Evolutionary conservation across 2,888 invertebrate species (phyloP).

Genomic region (Mongoloraphidia duomilia): DNA sequence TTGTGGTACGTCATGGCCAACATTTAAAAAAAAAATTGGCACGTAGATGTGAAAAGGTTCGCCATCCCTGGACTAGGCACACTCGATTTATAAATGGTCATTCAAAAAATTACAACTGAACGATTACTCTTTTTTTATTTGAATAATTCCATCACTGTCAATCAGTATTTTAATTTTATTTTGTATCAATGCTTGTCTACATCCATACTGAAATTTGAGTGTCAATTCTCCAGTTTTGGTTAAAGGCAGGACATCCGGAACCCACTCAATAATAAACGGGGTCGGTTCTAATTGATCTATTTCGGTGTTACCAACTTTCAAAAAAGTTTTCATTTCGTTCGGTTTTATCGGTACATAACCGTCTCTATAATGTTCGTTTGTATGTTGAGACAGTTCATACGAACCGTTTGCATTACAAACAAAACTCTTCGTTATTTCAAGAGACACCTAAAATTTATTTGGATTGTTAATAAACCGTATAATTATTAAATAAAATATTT

Average conservation of each 20-base stretch:
- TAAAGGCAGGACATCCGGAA: conserved; percentile 52
- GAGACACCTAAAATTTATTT: conserved; percentile 33
- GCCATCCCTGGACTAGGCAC: too few species aligned
- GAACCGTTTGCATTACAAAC: conserved; percentile 45
- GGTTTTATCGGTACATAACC: conserved; percentile 36
- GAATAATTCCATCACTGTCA: too few species aligned
- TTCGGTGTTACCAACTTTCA: conserved; percentile 42
- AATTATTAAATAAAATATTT: conserved; percentile 10
- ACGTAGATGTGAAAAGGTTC: too few species aligned
- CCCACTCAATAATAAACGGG: conserved; percentile 62
- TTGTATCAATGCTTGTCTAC: conserved; percentile 15
- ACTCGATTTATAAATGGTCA: too few species aligned
- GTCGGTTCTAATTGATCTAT: conserved; percentile 35
- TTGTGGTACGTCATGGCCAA: too few species aligned
- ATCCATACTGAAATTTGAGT: conserved; percentile 56
- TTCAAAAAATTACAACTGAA: too few species aligned
- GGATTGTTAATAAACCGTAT: too few species aligned
- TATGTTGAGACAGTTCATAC: conserved; percentile 26
- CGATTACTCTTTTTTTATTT: too few species aligned
- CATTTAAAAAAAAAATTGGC: too few species aligned
- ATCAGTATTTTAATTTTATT: not conserved
- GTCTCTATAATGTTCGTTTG: conserved; percentile 23
- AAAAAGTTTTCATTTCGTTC: conserved; percentile 42
- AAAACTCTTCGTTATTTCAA: conserved; percentile 49
- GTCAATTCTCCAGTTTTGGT: conserved; percentile 58